Evolutionary conservation across 2,888 invertebrate genomes (phyloP).

Genomic region (Anodontia alba): DNA sequence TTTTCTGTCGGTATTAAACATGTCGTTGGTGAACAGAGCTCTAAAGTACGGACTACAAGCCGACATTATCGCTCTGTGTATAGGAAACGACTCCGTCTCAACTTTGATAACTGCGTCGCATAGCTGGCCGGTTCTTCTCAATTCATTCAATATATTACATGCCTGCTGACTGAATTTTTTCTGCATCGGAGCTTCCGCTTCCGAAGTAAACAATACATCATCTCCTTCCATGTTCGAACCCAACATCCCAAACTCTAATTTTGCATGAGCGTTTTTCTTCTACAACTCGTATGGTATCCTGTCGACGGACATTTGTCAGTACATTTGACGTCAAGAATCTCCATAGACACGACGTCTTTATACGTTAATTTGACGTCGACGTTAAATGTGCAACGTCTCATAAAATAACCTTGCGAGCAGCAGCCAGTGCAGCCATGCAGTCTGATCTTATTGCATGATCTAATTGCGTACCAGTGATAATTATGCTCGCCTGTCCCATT

Average conservation of each 20-base stretch:
- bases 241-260: not conserved
- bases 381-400: not conserved
- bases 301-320: not conserved
- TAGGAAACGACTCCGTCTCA: conserved; percentile 92
- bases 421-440: too few relatives aligned
- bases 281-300: not conserved
- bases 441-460: too few relatives aligned
- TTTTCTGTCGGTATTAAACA: conserved; percentile 83
- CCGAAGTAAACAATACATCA: not conserved
- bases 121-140: conserved; percentile 92
- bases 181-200: conserved; percentile 74
- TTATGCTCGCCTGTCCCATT: too few relatives aligned
- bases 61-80: conserved; percentile 88
- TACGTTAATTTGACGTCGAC: not conserved
- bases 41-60: conserved; percentile 97
- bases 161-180: conserved; percentile 93
- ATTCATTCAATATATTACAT: conserved; percentile 93
- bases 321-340: not conserved
- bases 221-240: not conserved
- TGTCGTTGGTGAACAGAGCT: conserved; percentile 92
- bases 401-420: too few relatives aligned
- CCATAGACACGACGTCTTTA: not conserved
- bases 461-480: too few relatives aligned
- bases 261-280: not conserved
- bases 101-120: conserved; percentile 94